Base-by-base conservation (phyloP, 1,140 invertebrate species). In the Rhagoletis pomonella region DNA sequence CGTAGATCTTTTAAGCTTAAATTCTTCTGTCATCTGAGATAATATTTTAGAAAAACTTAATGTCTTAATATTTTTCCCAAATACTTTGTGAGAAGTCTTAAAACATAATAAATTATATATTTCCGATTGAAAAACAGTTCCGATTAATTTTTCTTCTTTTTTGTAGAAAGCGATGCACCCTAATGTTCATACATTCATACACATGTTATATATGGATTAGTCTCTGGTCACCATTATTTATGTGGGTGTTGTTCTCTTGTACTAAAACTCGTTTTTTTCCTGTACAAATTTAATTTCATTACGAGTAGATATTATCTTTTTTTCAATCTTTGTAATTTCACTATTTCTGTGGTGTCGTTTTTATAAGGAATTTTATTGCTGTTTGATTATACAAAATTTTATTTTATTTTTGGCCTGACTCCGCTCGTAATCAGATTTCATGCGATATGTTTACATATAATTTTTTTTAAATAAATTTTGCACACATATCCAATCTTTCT, bases 231-330 rank as follows among this genome's bases (percentile, higher is more conserved):
- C 6, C 14, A 64, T 19, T 64, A 19, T 64, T 64, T 44, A 29
- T 17, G 65, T 69, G 65, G 65, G 65, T 42, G 65, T 69, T 29
- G 42, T 39, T 69, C 42, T 69, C 39, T 3, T 69, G 65, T 69
- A 3, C 29, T 29, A 29, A 19, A 44, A 42, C 10, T 39, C 39
- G 39, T 44, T 69, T 12, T 44, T 69, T 69, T 69, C 65, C 42
- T 44, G 29, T 67, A 10, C 19, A 67, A 59, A 59, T 67, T 39
- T 4, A 19, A 4, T 14, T 14, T 42, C 39, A 42, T 42, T 69
- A 29, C 29, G 29, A 29, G 29, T 29, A 29, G 29, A 7, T 42
- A 29, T 17, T 69, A 39, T 10, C n/a, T 19, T 64, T 64, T 64
- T 19, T 19, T 17, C 17, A 9, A 39, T 44, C 1, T 67, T 39